phyloP scores from a whole-genome alignment of 2,797 vertebrate genomes.

The Gallinago stenura region DNA sequence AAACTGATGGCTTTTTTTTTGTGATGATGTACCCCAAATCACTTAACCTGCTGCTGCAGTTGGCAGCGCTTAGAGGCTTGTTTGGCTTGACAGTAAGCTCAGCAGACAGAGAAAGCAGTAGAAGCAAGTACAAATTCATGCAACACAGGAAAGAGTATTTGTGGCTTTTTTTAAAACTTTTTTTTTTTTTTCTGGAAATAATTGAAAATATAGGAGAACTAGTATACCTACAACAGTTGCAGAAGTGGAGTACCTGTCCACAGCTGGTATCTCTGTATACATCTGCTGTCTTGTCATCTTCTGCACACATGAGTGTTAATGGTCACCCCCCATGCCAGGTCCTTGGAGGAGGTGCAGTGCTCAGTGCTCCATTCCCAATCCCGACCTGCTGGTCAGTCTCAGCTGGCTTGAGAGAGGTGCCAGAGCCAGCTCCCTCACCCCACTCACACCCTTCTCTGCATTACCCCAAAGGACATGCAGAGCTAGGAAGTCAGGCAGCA shows the following conservation, averaged over 20 bases:
- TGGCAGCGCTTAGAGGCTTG: not conserved
- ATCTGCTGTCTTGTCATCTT: not conserved
- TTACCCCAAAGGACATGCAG: not conserved
- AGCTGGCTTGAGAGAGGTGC: not conserved
- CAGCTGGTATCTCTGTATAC: not conserved
- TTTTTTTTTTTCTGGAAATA: not conserved
- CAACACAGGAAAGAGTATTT: not conserved
- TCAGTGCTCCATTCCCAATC: not conserved
- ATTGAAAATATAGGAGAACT: not conserved
- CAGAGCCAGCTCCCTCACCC: not conserved
- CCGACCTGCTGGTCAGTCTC: accelerated
- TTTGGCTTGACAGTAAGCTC: not conserved
- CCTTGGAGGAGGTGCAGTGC: not conserved
- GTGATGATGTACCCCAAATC: not conserved
- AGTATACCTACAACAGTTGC: not conserved
- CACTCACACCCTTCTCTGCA: not conserved
- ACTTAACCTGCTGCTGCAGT: not conserved
- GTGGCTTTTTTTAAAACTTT: not conserved
- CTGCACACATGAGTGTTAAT: accelerated
- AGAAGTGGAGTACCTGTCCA: not conserved
- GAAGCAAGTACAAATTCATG: not conserved
- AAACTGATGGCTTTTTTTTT: not conserved
- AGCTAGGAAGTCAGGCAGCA: not conserved
- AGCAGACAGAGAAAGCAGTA: not conserved
- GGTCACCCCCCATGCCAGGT: not conserved